phyloP scores from a whole-genome alignment of 2,888 invertebrate genomes.

The Sesia apiformis region DNA sequence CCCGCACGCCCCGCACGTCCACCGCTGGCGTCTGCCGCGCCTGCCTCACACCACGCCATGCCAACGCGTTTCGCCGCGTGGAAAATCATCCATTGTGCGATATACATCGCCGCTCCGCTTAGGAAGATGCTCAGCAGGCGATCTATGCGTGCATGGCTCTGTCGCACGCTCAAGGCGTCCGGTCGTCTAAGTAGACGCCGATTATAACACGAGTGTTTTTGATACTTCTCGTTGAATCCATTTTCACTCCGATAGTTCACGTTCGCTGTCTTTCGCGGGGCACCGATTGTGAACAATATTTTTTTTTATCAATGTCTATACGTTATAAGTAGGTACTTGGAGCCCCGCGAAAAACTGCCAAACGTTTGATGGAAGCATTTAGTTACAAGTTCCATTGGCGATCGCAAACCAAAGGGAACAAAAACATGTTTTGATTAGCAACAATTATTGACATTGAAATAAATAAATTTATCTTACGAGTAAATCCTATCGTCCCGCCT shows the following conservation, averaged over 20 bases:
- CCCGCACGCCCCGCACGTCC: constrained; percentile 24
- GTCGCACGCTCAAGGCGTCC: constrained; percentile 18
- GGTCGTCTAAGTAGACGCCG: constrained; percentile 20
- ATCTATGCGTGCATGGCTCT: constrained; percentile 23
- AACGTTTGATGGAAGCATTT: constrained; percentile 42
- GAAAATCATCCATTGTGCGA: constrained; percentile 45
- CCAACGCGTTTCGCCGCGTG: constrained; percentile 52
- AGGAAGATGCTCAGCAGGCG: constrained; percentile 18
- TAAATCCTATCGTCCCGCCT: constrained; percentile 61
- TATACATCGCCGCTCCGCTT: constrained; percentile 37
- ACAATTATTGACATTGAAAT: constrained; percentile 47
- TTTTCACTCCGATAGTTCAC: constrained; percentile 34
- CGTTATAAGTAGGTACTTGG: background rate
- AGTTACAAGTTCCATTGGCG: constrained; percentile 46
- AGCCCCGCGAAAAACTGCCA: constrained; percentile 22
- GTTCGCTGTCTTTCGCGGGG: constrained; percentile 35
- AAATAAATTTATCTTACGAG: constrained; percentile 45
- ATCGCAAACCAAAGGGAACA: constrained; percentile 53
- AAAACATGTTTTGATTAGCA: constrained; percentile 33
- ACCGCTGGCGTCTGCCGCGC: constrained; percentile 28
- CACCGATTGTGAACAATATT: constrained; percentile 16
- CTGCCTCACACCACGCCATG: constrained; percentile 44
- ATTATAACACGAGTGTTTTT: constrained; percentile 37
- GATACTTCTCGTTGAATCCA: constrained; percentile 44
- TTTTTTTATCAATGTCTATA: too few species aligned